phyloP scores from a whole-genome alignment of 30 jellyfish, hydroid and myxozoan species.

The Mastigias papua region DNA sequence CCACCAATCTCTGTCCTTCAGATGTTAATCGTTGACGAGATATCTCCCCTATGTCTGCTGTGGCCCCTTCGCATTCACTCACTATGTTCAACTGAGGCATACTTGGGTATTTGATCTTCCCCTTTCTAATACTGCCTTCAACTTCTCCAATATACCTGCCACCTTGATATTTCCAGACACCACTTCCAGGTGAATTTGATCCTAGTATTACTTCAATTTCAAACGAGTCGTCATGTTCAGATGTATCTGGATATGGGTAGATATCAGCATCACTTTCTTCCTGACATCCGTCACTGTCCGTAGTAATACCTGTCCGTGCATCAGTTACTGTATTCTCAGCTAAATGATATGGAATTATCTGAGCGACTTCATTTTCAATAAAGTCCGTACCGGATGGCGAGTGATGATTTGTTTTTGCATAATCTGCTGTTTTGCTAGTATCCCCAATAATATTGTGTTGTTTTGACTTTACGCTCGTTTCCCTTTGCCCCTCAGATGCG shows the following conservation, averaged over 20 bases:
- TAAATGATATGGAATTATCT: conserved; percentile 43
- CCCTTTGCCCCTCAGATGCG: neutral
- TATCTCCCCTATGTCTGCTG: neutral
- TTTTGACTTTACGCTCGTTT: neutral
- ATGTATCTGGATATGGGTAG: conserved; percentile 48
- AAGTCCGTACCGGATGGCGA: neutral
- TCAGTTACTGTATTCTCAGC: conserved; percentile 23
- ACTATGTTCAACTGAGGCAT: neutral
- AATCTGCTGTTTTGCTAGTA: neutral
- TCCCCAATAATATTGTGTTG: neutral
- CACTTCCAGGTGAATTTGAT: conserved; percentile 41
- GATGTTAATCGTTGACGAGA: too few species aligned
- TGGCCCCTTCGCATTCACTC: neutral
- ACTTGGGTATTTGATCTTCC: neutral
- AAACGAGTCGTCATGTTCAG: conserved; percentile 59
- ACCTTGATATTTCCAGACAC: conserved; percentile 57
- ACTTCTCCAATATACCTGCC: conserved; percentile 60
- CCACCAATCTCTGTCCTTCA: too few species aligned
- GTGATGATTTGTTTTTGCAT: neutral
- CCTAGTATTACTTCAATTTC: conserved; percentile 65
- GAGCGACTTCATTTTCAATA: conserved; percentile 33
- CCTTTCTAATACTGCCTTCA: conserved; percentile 26
- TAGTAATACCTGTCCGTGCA: neutral
- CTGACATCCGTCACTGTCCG: neutral
- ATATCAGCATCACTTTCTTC: conserved; percentile 32